Percentiles rank a stretch among this genome's conserved stretches.
phyloP scores from a whole-genome alignment of 2,888 invertebrate species.

The Halictus ligatus region DNA sequence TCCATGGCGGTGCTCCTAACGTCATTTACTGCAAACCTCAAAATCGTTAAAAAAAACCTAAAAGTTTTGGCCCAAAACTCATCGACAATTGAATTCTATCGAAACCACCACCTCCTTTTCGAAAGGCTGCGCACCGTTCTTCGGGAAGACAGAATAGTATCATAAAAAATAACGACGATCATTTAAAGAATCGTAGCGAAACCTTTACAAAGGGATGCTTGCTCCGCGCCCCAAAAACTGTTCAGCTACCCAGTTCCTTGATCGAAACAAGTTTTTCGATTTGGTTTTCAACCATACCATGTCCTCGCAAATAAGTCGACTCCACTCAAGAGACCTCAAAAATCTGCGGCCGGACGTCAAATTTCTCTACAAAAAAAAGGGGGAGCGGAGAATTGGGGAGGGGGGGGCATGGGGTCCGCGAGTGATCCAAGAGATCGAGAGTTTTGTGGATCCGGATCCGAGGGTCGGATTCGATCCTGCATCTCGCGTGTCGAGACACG shows the following conservation, averaged over 20 bases:
- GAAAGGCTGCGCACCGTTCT: no score
- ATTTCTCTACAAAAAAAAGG: slow-evolving; percentile 21
- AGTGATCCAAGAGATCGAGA: slow-evolving; percentile 75
- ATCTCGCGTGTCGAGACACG: slow-evolving; percentile 80
- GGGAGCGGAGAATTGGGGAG: slow-evolving; percentile 14
- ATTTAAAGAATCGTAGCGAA: background rate
- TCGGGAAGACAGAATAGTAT: no score
- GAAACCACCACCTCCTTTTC: background rate
- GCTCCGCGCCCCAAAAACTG: background rate
- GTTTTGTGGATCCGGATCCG: slow-evolving; percentile 70
- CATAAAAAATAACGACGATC: background rate
- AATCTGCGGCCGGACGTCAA: slow-evolving; percentile 33
- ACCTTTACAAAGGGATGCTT: background rate
- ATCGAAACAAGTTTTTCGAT: background rate
- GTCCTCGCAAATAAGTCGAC: background rate
- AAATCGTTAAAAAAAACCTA: background rate
- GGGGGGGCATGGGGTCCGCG: slow-evolving; percentile 37
- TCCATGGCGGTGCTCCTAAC: no score
- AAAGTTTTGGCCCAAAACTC: background rate
- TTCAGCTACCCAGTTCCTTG: background rate
- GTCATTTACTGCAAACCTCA: no score
- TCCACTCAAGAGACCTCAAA: slow-evolving; percentile 3
- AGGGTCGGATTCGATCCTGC: slow-evolving; percentile 77
- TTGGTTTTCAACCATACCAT: background rate
- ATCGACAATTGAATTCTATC: background rate